phyloP scores from a whole-genome alignment of 2,113 vertebrate genomes.

The Sebastes schlegelii region DNA sequence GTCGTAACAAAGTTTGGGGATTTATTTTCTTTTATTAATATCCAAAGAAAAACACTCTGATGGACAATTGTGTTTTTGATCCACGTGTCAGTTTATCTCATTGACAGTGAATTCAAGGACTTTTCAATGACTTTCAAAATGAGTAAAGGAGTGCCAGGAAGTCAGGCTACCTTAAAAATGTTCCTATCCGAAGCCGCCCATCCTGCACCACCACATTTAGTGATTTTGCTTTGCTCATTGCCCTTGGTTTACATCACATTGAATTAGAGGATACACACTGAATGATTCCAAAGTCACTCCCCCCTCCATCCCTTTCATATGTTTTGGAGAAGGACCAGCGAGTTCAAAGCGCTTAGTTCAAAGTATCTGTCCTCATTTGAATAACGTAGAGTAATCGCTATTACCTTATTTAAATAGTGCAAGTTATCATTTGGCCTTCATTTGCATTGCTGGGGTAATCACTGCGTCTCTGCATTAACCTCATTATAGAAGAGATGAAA shows the following conservation, averaged over 20 bases:
- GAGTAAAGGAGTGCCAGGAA: constrained; percentile 7
- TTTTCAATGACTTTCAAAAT: constrained; percentile 23
- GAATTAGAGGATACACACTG: constrained; percentile 68
- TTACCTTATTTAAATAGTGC: constrained; percentile 84
- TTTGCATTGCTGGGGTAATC: constrained; percentile 81
- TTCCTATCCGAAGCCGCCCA: background rate
- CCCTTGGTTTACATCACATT: constrained; percentile 75
- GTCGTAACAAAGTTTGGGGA: no score
- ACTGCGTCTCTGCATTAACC: constrained; percentile 80
- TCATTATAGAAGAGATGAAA: constrained; percentile 80
- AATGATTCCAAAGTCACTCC: constrained; percentile 69
- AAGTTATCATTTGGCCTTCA: constrained; percentile 83
- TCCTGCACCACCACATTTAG: constrained; percentile 33
- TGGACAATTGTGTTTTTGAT: background rate
- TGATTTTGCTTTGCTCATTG: constrained; percentile 54
- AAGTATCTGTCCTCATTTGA: constrained; percentile 77
- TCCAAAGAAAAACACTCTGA: background rate
- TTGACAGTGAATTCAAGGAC: constrained; percentile 28
- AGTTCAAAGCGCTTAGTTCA: constrained; percentile 77
- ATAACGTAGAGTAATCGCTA: constrained; percentile 81
- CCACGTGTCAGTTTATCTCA: background rate
- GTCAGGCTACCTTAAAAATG: constrained; percentile 16
- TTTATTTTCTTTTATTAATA: no score
- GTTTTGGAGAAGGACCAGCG: constrained; percentile 69
- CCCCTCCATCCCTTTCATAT: constrained; percentile 63